A percentile compares a stretch with the other conserved stretches of the same genome.
phyloP scores from a whole-genome alignment of 1,140 invertebrate species.

The Limonius californicus region DNA sequence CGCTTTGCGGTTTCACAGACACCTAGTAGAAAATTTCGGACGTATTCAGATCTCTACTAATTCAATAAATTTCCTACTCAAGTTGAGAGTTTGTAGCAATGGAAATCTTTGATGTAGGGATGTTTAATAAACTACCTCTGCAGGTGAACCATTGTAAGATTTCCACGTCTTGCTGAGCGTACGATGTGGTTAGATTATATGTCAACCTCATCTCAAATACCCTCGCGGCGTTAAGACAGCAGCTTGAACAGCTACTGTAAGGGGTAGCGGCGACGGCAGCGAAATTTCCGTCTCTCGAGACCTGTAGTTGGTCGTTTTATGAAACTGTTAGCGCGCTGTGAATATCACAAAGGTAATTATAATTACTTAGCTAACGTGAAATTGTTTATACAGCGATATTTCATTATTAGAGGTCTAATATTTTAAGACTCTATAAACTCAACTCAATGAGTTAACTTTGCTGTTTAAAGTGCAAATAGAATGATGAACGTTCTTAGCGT shows the following conservation, averaged over 20 bases:
- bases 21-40: too few species aligned
- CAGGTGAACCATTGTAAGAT: too few species aligned
- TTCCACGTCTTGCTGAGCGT: too few species aligned
- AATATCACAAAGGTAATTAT: slow-evolving; percentile 1
- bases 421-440: neutral
- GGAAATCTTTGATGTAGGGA: too few species aligned
- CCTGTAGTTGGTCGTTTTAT: neutral
- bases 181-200: neutral
- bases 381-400: neutral
- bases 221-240: neutral
- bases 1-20: too few species aligned
- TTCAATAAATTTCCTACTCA: too few species aligned
- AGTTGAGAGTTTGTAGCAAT: too few species aligned
- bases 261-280: neutral
- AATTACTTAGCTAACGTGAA: neutral
- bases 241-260: neutral
- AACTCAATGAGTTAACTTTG: too few species aligned
- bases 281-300: neutral
- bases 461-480: too few species aligned
- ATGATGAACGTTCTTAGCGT: too few species aligned
- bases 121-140: too few species aligned
- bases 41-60: too few species aligned
- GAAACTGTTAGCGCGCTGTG: neutral
- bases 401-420: neutral
- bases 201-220: slow-evolving; percentile 1